Evolutionary conservation across 2,888 invertebrate species (phyloP).

Genomic region (Buathra laborator): DNA sequence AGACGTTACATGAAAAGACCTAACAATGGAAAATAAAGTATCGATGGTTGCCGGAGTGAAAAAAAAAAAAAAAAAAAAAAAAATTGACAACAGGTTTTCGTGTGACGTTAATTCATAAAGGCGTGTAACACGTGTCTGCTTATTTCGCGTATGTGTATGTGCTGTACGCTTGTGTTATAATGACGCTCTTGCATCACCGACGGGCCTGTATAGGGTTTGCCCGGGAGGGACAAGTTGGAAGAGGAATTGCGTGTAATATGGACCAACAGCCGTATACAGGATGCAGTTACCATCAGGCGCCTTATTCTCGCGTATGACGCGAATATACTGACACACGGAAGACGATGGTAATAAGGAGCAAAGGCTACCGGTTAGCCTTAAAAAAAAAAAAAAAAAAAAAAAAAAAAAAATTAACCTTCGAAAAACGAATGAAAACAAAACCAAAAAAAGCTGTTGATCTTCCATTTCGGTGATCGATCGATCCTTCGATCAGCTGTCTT

Average conservation of each 20-base stretch:
- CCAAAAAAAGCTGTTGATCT: not conserved
- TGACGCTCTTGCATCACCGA: slow-evolving; percentile 30
- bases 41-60: not conserved
- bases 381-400: slow-evolving; percentile 14
- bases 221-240: slow-evolving; percentile 39
- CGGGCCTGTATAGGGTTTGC: slow-evolving; percentile 41
- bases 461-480: not conserved
- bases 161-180: slow-evolving; percentile 22
- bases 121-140: slow-evolving; percentile 52
- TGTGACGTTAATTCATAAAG: slow-evolving; percentile 52
- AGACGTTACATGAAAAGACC: not conserved
- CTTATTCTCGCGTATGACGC: slow-evolving; percentile 45
- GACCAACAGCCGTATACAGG: slow-evolving; percentile 36
- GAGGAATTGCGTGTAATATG: slow-evolving; percentile 61
- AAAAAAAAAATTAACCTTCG: not conserved
- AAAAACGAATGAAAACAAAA: not conserved
- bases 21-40: not conserved
- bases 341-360: slow-evolving; percentile 24
- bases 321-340: slow-evolving; percentile 49
- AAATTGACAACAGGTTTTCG: slow-evolving; percentile 54
- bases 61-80: slow-evolving; percentile 4
- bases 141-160: slow-evolving; percentile 34
- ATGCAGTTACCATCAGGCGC: slow-evolving; percentile 33
- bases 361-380: slow-evolving; percentile 39
- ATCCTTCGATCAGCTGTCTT: not conserved